A percentile compares a stretch with the other conserved stretches of the same genome.
Evolutionary conservation across 2,113 vertebrate genomes (phyloP).

Genomic region (Melanostigma gelatinosum): DNA sequence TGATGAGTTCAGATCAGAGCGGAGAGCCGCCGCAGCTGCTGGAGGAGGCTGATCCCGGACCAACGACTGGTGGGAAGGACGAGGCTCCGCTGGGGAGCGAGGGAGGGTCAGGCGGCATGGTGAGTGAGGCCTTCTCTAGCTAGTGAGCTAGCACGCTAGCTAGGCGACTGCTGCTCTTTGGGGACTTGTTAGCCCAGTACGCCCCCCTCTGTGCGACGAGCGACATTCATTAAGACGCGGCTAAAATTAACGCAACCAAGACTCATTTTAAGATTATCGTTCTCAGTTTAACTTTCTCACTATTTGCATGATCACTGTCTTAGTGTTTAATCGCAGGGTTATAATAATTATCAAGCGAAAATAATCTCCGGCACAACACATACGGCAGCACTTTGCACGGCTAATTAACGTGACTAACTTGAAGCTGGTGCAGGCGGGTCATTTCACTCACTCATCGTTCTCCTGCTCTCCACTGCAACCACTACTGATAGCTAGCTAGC

Average conservation of each 20-base stretch:
- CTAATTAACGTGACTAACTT: not conserved
- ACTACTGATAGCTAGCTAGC: conserved; percentile 33
- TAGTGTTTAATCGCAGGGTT: not conserved
- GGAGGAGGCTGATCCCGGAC: conserved; percentile 85
- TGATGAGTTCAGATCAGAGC: conserved; percentile 89
- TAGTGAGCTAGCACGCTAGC: conserved; percentile 38
- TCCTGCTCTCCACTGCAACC: conserved; percentile 25
- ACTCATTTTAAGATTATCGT: not conserved
- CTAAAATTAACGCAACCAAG: conserved; percentile 30
- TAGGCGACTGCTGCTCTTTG: conserved; percentile 24
- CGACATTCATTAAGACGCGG: conserved; percentile 20
- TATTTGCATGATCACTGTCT: not conserved
- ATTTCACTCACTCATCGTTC: conserved; percentile 5
- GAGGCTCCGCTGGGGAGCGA: conserved; percentile 78
- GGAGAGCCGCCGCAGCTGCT: conserved; percentile 86
- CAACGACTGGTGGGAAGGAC: conserved; percentile 79
- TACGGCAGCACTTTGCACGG: conserved; percentile 4
- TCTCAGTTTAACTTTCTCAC: not conserved
- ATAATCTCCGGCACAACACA: not conserved
- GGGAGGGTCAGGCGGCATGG: conserved; percentile 84
- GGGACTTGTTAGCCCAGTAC: conserved; percentile 53
- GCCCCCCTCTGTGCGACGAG: not conserved
- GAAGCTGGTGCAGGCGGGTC: not conserved
- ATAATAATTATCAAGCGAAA: not conserved
- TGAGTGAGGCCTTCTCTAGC: conserved; percentile 80